A percentile compares a stretch with the other conserved stretches of the same genome.
Conservation (phyloP, 35 echinoderm and acorn worm genomes). For the Lytechinus variegatus region DNA sequence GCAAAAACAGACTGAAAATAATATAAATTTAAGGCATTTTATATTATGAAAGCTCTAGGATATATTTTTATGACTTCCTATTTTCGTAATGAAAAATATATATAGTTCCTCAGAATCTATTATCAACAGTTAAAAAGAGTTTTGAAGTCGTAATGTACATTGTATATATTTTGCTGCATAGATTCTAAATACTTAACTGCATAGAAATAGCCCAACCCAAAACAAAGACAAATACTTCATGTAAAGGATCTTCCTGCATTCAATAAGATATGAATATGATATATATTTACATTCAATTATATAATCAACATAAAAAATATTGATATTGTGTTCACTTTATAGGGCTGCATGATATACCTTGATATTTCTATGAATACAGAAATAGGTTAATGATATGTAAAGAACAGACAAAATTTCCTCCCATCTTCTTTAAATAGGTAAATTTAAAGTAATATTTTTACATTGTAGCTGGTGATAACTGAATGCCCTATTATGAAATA, state of each 20-base stretch:
- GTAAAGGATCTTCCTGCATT: too few relatives aligned
- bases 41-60: not conserved
- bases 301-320: not conserved
- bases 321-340: not conserved
- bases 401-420: too few relatives aligned
- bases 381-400: too few relatives aligned
- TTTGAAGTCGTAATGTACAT: not conserved
- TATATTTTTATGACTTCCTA: not conserved
- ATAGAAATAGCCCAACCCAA: not conserved
- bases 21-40: not conserved
- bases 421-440: too few relatives aligned
- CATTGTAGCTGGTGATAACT: too few relatives aligned
- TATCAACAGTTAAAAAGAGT: not conserved
- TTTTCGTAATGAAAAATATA: not conserved
- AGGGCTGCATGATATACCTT: too few relatives aligned
- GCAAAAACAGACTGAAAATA: not conserved
- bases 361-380: too few relatives aligned
- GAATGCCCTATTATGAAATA: too few relatives aligned
- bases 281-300: not conserved
- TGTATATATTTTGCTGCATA: not conserved
- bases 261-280: not conserved
- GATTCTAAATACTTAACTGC: not conserved
- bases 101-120: not conserved
- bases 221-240: too few relatives aligned
- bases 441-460: too few relatives aligned